Base-by-base conservation (phyloP, 2,797 vertebrate genomes). In the Pipistrellus pipistrellus region DNA sequence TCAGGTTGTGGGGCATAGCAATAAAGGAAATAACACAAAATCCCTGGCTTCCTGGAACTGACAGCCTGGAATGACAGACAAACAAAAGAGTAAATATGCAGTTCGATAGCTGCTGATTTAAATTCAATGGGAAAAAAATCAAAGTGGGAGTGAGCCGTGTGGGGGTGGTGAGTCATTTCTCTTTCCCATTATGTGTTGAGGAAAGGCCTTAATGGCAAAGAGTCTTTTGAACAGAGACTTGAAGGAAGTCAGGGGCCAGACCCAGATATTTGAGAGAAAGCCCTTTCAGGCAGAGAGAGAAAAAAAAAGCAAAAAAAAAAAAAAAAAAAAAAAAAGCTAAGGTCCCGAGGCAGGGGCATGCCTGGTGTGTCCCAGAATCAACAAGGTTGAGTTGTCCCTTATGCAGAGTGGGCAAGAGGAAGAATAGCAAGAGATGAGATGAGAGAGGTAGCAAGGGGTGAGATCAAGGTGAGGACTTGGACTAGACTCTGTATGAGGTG, bases 1-100 rank as follows among this genome's bases (percentile, higher is more conserved):
- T 59, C 48, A 55, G 38, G 69, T 66, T 90, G 5, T 27, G 25
- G 12, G 51, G 30, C 4, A 75, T 2, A 71, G 17, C 25, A 86
- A 66, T 46, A 57, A 80, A 77, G 69, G 84, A 90, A 87, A 90
- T 73, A 18, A 18, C 18, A 84, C 14, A 69, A 73, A 81, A 64
- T 64, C 4, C n/a, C 13, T 59, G 8, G 82, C 2, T 57, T 57
- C 41, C 14, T 59, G 48, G 32, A 27, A 75, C 51, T 73, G 71
- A 64, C 6, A 86, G 21, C 30, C 18, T 62, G 38, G 38, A 53
- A 1, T 30, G 30, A 35, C 10, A 44, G 72, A 35, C 4, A 76
- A 83, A 62, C 17, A 17, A 51, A 68, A 89, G 44, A 71, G 17
- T 23, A 77, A 72, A n/a, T 3, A 27, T 4, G 2, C 3, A 84